Conservation (phyloP, 2,113 vertebrate species). For the Rhizomys pruinosus region DNA sequence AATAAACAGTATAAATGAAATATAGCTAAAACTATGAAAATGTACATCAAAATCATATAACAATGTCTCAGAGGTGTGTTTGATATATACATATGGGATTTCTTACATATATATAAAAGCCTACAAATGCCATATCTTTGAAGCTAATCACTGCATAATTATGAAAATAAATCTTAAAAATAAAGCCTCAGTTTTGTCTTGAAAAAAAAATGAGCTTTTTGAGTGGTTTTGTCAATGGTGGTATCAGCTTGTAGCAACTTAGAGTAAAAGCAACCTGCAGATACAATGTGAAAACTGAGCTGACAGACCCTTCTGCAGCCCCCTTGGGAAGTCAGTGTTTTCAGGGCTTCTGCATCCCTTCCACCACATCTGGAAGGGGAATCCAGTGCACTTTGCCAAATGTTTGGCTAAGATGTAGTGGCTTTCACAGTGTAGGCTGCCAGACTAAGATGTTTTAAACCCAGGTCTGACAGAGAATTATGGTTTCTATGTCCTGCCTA, state of each 20-base stretch:
- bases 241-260: background rate
- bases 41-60: constrained; percentile 74
- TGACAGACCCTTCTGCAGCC: background rate
- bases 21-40: constrained; percentile 63
- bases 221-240: background rate
- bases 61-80: constrained; percentile 70
- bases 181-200: constrained; percentile 73
- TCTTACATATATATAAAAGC: constrained; percentile 69
- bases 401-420: background rate
- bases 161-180: constrained; percentile 77
- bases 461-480: constrained; percentile 22
- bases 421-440: background rate
- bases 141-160: constrained; percentile 47
- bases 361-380: background rate
- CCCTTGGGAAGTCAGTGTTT: background rate
- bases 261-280: background rate
- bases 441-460: background rate
- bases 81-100: constrained; percentile 67
- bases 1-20: constrained; percentile 74
- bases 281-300: no score
- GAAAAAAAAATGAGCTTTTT: constrained; percentile 45
- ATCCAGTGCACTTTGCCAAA: background rate
- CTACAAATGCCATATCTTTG: constrained; percentile 50
- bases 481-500: background rate
- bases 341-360: background rate